phyloP scores from a whole-genome alignment of 2,113 vertebrate species.

The Zosterops japonicus region DNA sequence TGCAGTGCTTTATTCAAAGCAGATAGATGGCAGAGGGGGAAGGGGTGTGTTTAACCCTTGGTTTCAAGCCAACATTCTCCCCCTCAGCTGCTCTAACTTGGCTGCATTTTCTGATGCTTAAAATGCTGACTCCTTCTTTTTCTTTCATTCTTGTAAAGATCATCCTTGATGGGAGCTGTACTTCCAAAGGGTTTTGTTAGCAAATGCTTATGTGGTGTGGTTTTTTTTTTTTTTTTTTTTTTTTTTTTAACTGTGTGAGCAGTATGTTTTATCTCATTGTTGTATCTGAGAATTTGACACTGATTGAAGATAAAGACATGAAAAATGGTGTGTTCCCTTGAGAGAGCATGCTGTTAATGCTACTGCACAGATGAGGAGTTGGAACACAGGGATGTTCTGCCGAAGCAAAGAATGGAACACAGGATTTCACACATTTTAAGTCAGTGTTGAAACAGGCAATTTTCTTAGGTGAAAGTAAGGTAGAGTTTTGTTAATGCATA shows the following conservation, averaged over 20 bases:
- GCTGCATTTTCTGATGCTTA: background rate
- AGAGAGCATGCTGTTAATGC: background rate
- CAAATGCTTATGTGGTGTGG: accelerated
- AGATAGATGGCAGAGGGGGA: background rate
- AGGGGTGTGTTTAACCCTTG: conserved; percentile 26
- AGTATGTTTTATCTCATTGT: background rate
- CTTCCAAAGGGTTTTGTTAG: background rate
- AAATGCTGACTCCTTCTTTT: conserved; percentile 19
- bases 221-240: background rate
- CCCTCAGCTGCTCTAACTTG: conserved; percentile 5
- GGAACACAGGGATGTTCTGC: background rate
- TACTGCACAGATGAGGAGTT: background rate
- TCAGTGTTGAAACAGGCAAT: background rate
- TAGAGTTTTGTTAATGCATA: background rate
- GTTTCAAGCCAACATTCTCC: background rate
- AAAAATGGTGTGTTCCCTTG: background rate
- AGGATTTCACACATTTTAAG: background rate
- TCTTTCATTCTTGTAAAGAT: background rate
- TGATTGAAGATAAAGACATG: background rate
- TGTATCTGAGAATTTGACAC: background rate
- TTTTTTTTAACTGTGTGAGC: background rate
- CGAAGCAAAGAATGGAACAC: background rate
- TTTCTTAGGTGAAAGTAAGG: background rate
- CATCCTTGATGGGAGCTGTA: background rate
- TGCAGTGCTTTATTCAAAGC: conserved; percentile 15